Evolutionary conservation across 2,888 invertebrate species (phyloP).

Genomic region (Scotopteryx bipunctaria): DNA sequence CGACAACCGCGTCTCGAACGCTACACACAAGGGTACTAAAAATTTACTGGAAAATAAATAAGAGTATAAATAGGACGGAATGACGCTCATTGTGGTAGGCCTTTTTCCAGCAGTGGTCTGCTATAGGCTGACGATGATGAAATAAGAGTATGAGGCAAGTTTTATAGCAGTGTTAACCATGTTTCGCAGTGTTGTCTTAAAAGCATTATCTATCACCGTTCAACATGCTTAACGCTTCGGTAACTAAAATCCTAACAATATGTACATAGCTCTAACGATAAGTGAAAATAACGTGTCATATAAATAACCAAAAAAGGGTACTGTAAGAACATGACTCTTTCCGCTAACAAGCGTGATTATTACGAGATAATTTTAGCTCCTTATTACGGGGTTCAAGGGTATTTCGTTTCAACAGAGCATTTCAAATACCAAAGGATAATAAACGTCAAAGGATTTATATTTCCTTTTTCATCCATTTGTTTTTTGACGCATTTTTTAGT

Average conservation of each 20-base stretch:
- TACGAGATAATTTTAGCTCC: conserved; percentile 9
- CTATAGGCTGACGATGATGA: too few species aligned
- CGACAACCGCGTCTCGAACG: conserved; percentile 49
- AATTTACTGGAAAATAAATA: conserved; percentile 15
- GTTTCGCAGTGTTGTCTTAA: too few species aligned
- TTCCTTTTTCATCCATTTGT: neutral
- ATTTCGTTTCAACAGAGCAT: conserved; percentile 12
- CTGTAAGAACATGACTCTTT: conserved; percentile 6
- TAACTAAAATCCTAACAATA: neutral
- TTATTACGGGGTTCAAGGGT: conserved; percentile 11
- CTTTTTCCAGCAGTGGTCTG: too few species aligned
- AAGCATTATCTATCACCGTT: too few species aligned
- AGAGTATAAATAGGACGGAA: too few species aligned
- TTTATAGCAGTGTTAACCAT: too few species aligned
- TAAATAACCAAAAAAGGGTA: neutral
- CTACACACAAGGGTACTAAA: conserved; percentile 19
- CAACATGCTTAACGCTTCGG: neutral
- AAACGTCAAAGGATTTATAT: conserved; percentile 1
- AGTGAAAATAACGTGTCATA: neutral
- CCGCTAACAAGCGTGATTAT: conserved; percentile 13
- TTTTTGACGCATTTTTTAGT: neutral
- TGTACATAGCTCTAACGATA: neutral
- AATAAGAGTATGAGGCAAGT: too few species aligned
- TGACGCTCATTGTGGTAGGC: too few species aligned
- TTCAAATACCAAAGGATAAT: conserved; percentile 13